Evolutionary conservation across 2,888 invertebrate species (phyloP), one percentile per base, ranked within the genome.

Genomic region (Zhengitettix transpicula): DNA sequence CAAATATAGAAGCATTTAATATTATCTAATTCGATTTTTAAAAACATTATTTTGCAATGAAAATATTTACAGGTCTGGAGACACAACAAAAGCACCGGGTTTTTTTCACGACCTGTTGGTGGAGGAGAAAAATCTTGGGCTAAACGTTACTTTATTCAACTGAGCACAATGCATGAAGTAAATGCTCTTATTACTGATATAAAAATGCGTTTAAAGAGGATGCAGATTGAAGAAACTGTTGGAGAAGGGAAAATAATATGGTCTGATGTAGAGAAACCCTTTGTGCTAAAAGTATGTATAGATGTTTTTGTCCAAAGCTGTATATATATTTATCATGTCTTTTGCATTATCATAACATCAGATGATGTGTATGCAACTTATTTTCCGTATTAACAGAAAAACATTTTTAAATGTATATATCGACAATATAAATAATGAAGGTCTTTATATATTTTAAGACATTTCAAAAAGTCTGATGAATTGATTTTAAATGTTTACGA

Each of bases 161-260:
- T 84, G 53, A 80, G 81, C n/a, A 80, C 85, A 0, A 71, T 93
- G 58, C 77, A 78, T 9, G 92, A 92, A 69, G 81, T 89, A 70
- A 78, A 84, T 66, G 78, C 82, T 40, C 71, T 93, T 60, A 80
- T 88, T 1, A 72, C 75, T 0, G 94, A 95, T 65, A 72, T 95
- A 53, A 80, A 77, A 14, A 62, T 67, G 28, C 78, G 92, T 1
- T 76, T 93, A 9, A 68, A 74, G 1, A 60, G 68, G 0, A 71
- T 85, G 61, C 81, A 84, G 58, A 82, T 92, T 54, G 77, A 76
- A 53, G 74, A 78, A 52, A 73, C 76, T 8, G 71, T 71, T 0
- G 77, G 76, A 5, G 70, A 73, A n/a, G 72, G 71, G 56, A 71
- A 74, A 40, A 68, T 71, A 3, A 65, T 63, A 62, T 76, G 78